Evolutionary conservation across 2,888 invertebrate species (phyloP).

Genomic region (Hydrotaea diabolus): DNA sequence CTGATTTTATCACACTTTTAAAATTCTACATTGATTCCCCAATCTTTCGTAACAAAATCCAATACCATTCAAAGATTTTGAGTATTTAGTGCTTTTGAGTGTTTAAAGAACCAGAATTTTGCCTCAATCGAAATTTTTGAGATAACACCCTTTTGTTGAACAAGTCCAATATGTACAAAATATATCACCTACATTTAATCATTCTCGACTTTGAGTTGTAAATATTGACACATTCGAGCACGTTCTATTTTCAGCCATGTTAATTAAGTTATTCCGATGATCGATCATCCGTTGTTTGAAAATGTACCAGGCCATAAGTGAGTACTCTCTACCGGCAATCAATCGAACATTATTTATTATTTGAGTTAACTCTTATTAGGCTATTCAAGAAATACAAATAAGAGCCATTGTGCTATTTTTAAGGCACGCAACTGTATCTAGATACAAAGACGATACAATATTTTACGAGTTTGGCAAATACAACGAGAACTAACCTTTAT

Average conservation of each 20-base stretch:
- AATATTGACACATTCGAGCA: not conserved
- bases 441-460: not conserved
- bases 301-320: not conserved
- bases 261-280: slow-evolving; percentile 8
- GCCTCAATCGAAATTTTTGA: too few relatives aligned
- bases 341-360: not conserved
- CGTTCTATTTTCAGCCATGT: not conserved
- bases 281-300: not conserved
- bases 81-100: too few relatives aligned
- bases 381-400: not conserved
- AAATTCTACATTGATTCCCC: too few relatives aligned
- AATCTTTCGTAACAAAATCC: too few relatives aligned
- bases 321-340: not conserved
- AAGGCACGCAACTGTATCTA: not conserved
- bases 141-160: too few relatives aligned
- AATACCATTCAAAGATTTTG: too few relatives aligned
- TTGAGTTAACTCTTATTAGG: slow-evolving; percentile 11
- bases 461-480: too few relatives aligned
- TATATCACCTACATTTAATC: too few relatives aligned
- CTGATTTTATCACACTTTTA: too few relatives aligned
- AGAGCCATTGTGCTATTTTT: not conserved
- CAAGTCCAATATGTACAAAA: too few relatives aligned
- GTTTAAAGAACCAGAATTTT: too few relatives aligned
- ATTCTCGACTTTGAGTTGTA: too few relatives aligned
- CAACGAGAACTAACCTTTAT: not conserved